phyloP scores from a whole-genome alignment of 2,797 vertebrate genomes.

The Takifugu ocellatus region DNA sequence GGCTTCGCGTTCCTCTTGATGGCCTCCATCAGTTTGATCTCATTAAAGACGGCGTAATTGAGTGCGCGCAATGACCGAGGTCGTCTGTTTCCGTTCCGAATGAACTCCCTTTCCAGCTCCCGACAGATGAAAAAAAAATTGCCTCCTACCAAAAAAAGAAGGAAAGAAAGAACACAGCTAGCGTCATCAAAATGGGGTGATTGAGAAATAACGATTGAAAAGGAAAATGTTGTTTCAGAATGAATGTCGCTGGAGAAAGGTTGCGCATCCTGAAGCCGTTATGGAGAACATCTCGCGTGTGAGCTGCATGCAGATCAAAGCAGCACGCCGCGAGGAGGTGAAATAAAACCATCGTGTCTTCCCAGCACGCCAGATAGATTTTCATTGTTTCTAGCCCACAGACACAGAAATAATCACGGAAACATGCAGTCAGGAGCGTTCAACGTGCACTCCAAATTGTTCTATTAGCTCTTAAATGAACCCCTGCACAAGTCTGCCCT shows the following conservation, averaged over 20 bases:
- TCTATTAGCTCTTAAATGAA: slow-evolving; percentile 32
- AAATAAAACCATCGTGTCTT: slow-evolving; percentile 54
- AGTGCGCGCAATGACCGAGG: slow-evolving; percentile 59
- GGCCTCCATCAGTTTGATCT: slow-evolving; percentile 64
- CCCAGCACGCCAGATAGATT: slow-evolving; percentile 30
- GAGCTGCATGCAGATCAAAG: slow-evolving; percentile 53
- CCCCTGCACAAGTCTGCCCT: slow-evolving; percentile 24
- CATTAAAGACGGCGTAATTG: slow-evolving; percentile 61
- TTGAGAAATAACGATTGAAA: slow-evolving; percentile 40
- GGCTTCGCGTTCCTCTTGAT: slow-evolving; percentile 50
- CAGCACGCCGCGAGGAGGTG: slow-evolving; percentile 42
- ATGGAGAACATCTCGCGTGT: slow-evolving; percentile 27
- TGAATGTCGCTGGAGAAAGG: slow-evolving; percentile 38
- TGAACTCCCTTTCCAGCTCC: slow-evolving; percentile 45
- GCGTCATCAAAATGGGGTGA: slow-evolving; percentile 23
- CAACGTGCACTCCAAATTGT: slow-evolving; percentile 31
- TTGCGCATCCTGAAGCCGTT: slow-evolving; percentile 29
- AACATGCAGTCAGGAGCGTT: slow-evolving; percentile 39
- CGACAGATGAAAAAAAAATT: slow-evolving; percentile 19
- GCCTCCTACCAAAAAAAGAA: background rate
- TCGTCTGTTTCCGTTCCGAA: slow-evolving; percentile 44
- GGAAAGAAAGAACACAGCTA: slow-evolving; percentile 12
- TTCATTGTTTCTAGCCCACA: slow-evolving; percentile 46
- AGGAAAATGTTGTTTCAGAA: slow-evolving; percentile 44
- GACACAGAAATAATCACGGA: slow-evolving; percentile 43